Percentiles rank a stretch among this genome's conserved stretches.
Evolutionary conservation across 2,888 invertebrate species (phyloP).

Genomic region (Thecocarcelia acutangulata): DNA sequence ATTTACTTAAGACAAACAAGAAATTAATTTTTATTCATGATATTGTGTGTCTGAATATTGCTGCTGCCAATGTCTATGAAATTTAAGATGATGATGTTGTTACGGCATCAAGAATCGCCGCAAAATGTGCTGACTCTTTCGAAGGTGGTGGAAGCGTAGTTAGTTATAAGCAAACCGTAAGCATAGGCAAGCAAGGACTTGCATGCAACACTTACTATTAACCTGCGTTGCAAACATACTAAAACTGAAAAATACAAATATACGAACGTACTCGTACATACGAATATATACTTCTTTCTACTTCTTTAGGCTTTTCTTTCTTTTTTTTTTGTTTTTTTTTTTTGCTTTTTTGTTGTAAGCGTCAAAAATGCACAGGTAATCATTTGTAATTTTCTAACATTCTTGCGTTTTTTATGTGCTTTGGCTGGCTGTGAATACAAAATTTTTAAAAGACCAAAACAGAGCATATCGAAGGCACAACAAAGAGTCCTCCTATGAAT

Average conservation of each 20-base stretch:
- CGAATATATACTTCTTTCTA: neutral
- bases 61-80: conserved; percentile 25
- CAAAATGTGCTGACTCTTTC: neutral
- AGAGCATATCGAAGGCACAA: conserved; percentile 44
- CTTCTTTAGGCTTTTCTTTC: no score
- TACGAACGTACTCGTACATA: no score
- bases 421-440: conserved; percentile 1
- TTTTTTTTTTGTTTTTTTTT: conserved; percentile 1
- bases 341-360: conserved; percentile 42
- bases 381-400: conserved; percentile 70
- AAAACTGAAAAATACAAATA: conserved; percentile 8
- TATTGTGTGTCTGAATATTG: conserved; percentile 39
- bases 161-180: conserved; percentile 29
- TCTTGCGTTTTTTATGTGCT: conserved; percentile 23
- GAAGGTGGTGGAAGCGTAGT: conserved; percentile 43
- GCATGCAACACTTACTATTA: conserved; percentile 47
- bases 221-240: conserved; percentile 16
- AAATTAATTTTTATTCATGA: conserved; percentile 68
- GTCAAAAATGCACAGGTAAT: conserved; percentile 64
- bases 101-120: neutral
- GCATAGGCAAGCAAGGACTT: conserved; percentile 18
- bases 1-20: conserved; percentile 67
- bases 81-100: conserved; percentile 39
- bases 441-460: neutral
- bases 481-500: conserved; percentile 25